Base-by-base conservation (phyloP, 2,888 invertebrate species). In the Tipula confusa region DNA sequence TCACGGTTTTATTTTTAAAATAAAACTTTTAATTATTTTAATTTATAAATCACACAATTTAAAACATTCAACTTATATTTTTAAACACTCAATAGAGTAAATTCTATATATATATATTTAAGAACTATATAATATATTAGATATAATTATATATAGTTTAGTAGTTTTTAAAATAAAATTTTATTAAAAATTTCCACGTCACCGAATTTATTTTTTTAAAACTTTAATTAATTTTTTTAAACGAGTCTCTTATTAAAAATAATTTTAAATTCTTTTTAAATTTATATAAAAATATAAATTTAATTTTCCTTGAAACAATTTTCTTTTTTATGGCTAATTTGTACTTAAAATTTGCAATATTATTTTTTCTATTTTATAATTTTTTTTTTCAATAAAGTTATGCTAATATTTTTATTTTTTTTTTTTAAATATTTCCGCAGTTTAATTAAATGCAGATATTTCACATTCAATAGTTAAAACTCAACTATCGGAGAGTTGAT, bases 381-480 rank as follows among this genome's bases (percentile, higher is more conserved):
- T 64, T 64, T 24, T 43, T 64, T 64, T 24, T n/a, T n/a, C n/a
- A n/a, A n/a, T n/a, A n/a, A 64, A 64, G 64, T 18, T 64, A 64
- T 64, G 24, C 64, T 64, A 64, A 13, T 7, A 24, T 24, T 64
- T 64, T 64, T 64, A 24, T 31, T 80, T 80, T 80, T 4, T 80
- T 29, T 15, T 29, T 80, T n/a, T n/a, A n/a, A n/a, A 5, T 80
- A 31, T 80, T 80, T 80, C 80, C 80, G 80, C 80, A 80, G 29
- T 29, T 13, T 80, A 80, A 80, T 29, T 79, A 80, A 80, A 82
- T 82, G 82, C 82, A 82, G 31, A 82, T 82, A 82, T 82, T 82
- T 33, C 29, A 80, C 80, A 82, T 33, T 82, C 82, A 33, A 82
- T 18, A 36, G 82, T 82, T 82, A 33, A 82, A 82, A 82, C 82